Evolutionary conservation across 2,797 vertebrate genomes (phyloP), one percentile per base, ranked within the genome.

Genomic region (Chaenodraco wilsoni): DNA sequence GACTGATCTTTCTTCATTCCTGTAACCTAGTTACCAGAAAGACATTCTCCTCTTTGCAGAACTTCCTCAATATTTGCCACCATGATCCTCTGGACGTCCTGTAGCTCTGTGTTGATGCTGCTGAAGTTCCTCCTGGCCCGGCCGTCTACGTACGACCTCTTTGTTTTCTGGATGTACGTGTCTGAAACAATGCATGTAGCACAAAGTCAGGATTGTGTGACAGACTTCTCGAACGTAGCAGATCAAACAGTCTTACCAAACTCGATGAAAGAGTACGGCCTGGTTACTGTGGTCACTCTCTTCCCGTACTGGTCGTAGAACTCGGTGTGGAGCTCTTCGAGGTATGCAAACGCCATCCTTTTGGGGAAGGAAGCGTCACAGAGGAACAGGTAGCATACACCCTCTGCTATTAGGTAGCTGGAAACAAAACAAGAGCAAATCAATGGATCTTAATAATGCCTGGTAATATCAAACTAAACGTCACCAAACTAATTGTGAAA

Each of bases 11-110:
- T 44, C 33, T 54, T 16, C 21, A 8, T 43, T n/a, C 49, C 27
- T 15, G 3, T 23, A 37, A 37, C 33, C 33, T 2, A 59, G 63
- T 81, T 90, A 97, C 97, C 96, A 87, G 96, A 98, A 56, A 99
- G 95, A 0, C 96, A 93, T 82, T 98, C 97, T 90, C 97, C 97
- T 72, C 97, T 93, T 64, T 96, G 96, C 43, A 99, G 87, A 75
- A 99, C 97, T 74, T 98, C 97, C 74, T 98, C 97, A 2, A 98
- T 97, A 78, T 98, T 99, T 66, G 97, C 96, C 83, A 99, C 97
- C 97, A 98, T 98, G 65, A 99, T 98, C 75, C 96, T 96, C 92
- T 99, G 97, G 55, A 98, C 96, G 9, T 98, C 97, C 23, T 98
- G 97, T 15, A 98, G 90, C 84, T 98, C 97, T 33, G 96, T 96